These are phyloP conservation scores for Gymnothorax reevesii DNA, from an alignment of 2,797 vertebrate species.

Conservation along the genomic window DNA sequence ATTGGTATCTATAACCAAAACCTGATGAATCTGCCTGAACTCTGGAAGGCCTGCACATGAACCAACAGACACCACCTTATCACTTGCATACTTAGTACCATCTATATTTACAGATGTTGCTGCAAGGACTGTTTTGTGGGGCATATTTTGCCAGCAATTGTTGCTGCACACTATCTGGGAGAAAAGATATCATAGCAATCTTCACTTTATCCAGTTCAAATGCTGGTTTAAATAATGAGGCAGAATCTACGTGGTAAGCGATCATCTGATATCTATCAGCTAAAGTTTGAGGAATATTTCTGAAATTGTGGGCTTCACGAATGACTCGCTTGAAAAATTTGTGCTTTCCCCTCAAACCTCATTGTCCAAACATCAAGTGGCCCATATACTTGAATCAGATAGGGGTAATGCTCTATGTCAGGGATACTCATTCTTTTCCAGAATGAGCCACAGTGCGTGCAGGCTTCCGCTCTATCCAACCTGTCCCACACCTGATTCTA, in stretches of 20 bases:
- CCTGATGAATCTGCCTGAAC: conserved; percentile 13
- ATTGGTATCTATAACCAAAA: too few species aligned
- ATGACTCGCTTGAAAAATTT: neutral
- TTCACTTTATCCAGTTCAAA: neutral
- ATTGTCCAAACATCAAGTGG: neutral
- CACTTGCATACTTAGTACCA: neutral
- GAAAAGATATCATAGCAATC: neutral
- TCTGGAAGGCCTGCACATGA: conserved; percentile 4
- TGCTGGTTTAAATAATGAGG: conserved; percentile 13
- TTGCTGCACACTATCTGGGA: too few species aligned
- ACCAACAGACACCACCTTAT: neutral
- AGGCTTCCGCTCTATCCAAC: too few species aligned
- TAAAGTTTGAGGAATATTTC: neutral
- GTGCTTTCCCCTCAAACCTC: neutral
- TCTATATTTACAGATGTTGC: conserved; percentile 13
- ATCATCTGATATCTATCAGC: conserved; percentile 5
- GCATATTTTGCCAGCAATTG: too few species aligned
- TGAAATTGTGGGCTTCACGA: too few species aligned
- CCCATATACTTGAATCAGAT: neutral
- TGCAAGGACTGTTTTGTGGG: conserved; percentile 2
- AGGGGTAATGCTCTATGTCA: too few species aligned
- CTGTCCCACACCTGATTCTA: too few species aligned
- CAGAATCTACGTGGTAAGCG: neutral
- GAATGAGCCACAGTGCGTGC: too few species aligned
- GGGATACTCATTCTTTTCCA: too few species aligned